Conservation (phyloP, 53 echinoderm and acorn worm species). For the Mesocentrotus franciscanus region DNA sequence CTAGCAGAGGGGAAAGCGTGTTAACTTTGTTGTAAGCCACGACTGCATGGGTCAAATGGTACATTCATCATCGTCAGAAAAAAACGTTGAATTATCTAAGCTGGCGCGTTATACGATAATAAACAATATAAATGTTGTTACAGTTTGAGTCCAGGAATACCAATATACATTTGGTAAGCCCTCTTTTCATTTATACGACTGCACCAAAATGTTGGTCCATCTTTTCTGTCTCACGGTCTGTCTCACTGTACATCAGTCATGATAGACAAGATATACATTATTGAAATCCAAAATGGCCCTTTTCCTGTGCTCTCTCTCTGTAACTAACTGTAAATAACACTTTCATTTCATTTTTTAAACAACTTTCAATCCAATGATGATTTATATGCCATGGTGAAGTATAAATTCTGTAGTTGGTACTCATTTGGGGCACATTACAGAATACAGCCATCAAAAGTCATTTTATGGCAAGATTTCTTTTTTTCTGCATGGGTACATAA, state of each 20-base stretch:
- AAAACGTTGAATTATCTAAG: constrained; percentile 64
- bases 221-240: constrained; percentile 16
- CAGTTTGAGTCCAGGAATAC: constrained; percentile 47
- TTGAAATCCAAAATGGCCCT: neutral
- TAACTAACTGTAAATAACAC: constrained; percentile 33
- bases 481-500: neutral
- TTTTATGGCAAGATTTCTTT: neutral
- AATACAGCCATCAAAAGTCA: neutral
- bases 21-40: constrained; percentile 54
- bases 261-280: neutral
- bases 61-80: constrained; percentile 64
- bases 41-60: constrained; percentile 55
- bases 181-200: neutral
- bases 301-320: neutral
- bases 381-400: neutral
- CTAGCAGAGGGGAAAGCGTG: constrained; percentile 2
- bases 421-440: neutral
- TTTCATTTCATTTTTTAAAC: neutral
- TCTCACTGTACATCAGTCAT: neutral
- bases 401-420: neutral
- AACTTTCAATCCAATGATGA: neutral
- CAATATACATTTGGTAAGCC: neutral
- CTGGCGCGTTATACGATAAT: constrained; percentile 65
- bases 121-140: constrained; percentile 71
- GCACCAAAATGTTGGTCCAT: neutral